Evolutionary conservation across 2,113 vertebrate species (phyloP).

Genomic region (Mormyrus iriodes): DNA sequence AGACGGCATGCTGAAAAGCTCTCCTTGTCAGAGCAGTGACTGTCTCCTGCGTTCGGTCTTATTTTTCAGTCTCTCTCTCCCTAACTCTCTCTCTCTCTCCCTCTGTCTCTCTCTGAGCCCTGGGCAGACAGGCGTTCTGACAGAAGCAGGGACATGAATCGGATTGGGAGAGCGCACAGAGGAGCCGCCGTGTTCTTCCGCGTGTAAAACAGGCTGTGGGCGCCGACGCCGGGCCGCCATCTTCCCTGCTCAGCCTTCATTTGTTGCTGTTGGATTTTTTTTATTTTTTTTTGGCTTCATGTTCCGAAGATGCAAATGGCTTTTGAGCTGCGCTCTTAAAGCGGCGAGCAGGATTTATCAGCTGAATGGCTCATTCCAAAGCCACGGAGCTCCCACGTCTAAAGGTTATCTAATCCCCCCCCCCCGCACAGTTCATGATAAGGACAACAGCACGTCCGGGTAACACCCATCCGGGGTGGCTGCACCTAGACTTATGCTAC

Average conservation of each 20-base stretch:
- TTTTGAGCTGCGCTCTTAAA: constrained; percentile 49
- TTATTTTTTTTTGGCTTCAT: constrained; percentile 50
- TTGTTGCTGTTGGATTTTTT: constrained; percentile 47
- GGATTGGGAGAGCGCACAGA: constrained; percentile 59
- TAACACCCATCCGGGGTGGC: neutral
- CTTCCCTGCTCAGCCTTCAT: constrained; percentile 57
- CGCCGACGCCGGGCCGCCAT: constrained; percentile 43
- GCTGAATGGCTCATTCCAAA: neutral
- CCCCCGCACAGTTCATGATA: neutral
- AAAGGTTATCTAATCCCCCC: neutral
- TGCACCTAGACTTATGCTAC: neutral
- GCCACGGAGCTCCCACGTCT: neutral
- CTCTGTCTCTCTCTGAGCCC: neutral
- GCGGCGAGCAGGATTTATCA: constrained; percentile 31
- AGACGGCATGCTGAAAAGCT: neutral
- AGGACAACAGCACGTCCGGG: neutral
- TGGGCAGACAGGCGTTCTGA: constrained; percentile 15
- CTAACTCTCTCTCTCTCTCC: neutral
- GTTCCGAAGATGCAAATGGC: constrained; percentile 58
- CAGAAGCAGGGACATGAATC: constrained; percentile 48
- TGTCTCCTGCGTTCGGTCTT: neutral
- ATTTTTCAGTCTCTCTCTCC: neutral
- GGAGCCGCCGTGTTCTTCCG: constrained; percentile 59
- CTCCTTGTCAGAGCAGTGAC: neutral
- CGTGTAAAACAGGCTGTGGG: constrained; percentile 63